Evolutionary conservation across 2,888 invertebrate species (phyloP).

Genomic region (Chrysolina oricalcia): DNA sequence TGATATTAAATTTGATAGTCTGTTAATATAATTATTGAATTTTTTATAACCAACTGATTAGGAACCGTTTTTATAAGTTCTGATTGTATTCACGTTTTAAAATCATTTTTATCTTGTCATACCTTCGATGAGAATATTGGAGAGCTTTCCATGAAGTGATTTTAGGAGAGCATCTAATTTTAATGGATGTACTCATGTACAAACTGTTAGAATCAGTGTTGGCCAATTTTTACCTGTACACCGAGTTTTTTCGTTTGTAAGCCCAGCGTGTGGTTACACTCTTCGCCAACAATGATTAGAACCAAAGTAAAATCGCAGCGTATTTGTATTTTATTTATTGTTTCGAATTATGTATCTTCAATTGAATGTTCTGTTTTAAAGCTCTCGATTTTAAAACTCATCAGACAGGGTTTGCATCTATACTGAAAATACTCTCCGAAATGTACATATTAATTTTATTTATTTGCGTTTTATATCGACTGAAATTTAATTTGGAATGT

Average conservation of each 20-base stretch:
- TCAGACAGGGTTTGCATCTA: neutral
- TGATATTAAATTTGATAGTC: neutral
- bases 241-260: no score
- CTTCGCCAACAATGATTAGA: no score
- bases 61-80: neutral
- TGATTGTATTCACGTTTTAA: neutral
- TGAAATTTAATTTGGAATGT: conserved; percentile 28
- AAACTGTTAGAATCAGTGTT: no score
- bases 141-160: no score
- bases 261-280: no score
- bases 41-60: neutral
- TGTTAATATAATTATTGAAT: neutral
- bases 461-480: conserved; percentile 25
- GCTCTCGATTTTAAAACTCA: neutral
- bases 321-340: no score
- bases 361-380: neutral
- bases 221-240: no score
- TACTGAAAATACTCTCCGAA: neutral
- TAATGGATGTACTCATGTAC: no score
- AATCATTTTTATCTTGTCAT: neutral
- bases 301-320: no score
- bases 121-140: no score
- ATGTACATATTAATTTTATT: conserved; percentile 22
- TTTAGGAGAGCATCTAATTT: no score
- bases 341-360: neutral